Evolutionary conservation across 1,140 invertebrate species (phyloP).

Genomic region (Drosophila jambulina): DNA sequence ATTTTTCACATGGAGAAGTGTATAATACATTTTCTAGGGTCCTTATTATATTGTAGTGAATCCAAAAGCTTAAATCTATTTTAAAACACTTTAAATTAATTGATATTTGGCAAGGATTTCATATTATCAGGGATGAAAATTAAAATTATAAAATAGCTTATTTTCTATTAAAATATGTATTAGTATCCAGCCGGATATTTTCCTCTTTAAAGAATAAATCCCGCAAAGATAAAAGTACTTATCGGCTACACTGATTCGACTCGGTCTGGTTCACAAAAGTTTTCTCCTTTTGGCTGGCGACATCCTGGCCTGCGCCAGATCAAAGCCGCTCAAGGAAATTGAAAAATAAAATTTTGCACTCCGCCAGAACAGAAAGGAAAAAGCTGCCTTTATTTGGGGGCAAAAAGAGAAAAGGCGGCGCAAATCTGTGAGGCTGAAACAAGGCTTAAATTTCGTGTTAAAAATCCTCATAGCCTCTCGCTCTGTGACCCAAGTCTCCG

Average conservation of each 20-base stretch:
- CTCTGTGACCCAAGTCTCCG: slow-evolving; percentile 2
- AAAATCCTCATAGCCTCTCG: slow-evolving; percentile 9
- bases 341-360: slow-evolving; percentile 66
- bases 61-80: not conserved
- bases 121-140: too few species aligned
- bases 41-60: not conserved
- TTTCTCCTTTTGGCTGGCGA: slow-evolving; percentile 19
- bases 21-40: too few species aligned
- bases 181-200: not conserved
- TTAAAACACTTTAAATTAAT: not conserved
- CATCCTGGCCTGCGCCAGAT: slow-evolving; percentile 50
- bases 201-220: not conserved
- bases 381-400: slow-evolving; percentile 16
- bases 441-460: slow-evolving; percentile 51
- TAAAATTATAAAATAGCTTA: too few species aligned
- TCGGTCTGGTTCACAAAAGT: slow-evolving; percentile 47
- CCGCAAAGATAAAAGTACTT: not conserved
- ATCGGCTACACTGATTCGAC: not conserved
- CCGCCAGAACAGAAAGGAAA: slow-evolving; percentile 34
- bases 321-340: slow-evolving; percentile 74
- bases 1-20: not conserved
- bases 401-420: slow-evolving; percentile 13
- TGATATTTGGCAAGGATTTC: not conserved
- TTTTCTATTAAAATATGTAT: not conserved
- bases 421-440: slow-evolving; percentile 33